Evolutionary conservation across 2,888 invertebrate genomes (phyloP).

Genomic region (Thymelicus lineola): DNA sequence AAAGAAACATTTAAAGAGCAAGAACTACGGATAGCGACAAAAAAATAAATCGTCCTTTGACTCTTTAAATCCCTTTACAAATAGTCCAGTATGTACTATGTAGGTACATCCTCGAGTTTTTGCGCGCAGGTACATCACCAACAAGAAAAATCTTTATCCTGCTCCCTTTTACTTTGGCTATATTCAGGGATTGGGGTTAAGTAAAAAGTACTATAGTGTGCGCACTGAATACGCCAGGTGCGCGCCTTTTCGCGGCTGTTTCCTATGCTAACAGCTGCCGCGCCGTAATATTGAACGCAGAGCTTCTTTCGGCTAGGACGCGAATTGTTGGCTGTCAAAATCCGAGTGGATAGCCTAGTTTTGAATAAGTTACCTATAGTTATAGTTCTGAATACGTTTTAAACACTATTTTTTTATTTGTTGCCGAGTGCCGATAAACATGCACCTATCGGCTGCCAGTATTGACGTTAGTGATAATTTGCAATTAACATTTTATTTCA

Average conservation of each 20-base stretch:
- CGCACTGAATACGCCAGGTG: constrained; percentile 56
- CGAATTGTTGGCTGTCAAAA: constrained; percentile 17
- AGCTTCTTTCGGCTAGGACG: constrained; percentile 25
- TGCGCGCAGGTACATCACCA: constrained; percentile 52
- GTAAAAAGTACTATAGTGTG: constrained; percentile 48
- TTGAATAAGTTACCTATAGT: neutral
- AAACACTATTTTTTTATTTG: neutral
- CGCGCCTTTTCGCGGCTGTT: constrained; percentile 51
- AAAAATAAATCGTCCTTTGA: constrained; percentile 21
- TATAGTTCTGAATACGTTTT: too few species aligned
- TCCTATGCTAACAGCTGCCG: constrained; percentile 56
- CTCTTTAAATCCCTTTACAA: constrained; percentile 35
- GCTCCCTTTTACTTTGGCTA: constrained; percentile 45
- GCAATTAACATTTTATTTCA: too few species aligned
- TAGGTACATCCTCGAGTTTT: constrained; percentile 45
- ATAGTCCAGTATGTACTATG: constrained; percentile 29
- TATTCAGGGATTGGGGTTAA: constrained; percentile 55
- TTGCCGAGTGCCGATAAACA: neutral
- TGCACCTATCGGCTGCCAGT: too few species aligned
- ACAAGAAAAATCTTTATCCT: constrained; percentile 48
- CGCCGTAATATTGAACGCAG: constrained; percentile 29
- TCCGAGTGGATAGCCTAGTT: constrained; percentile 2
- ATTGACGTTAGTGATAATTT: too few species aligned
- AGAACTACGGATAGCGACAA: constrained; percentile 6
- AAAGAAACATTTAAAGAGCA: neutral